Base-by-base conservation (phyloP, 2,113 vertebrate genomes). In the Formicarius rufipectus region DNA sequence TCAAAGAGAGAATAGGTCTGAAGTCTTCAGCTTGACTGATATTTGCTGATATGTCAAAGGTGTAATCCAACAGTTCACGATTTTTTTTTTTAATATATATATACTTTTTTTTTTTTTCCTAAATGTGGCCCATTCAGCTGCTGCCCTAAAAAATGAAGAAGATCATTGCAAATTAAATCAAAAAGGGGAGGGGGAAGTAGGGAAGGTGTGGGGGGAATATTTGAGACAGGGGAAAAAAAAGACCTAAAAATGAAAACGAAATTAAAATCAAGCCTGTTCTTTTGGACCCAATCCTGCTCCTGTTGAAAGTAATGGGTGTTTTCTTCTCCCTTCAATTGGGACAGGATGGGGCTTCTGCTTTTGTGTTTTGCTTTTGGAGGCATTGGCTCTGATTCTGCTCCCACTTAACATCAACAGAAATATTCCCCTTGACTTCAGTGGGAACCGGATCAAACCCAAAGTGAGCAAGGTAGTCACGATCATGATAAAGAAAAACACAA, bases 101-200 rank as follows among this genome's bases (percentile, higher is more conserved):
- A 98, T 97, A 96, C 88, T 97, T 98, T 97, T 97, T 98, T 72
- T 97, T 98, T 73, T 96, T 96, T 96, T 91, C 76, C 95, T 98
- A 98, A 98, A 98, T 98, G 98, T 98, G 98, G 98, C 98, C 98
- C 98, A 98, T 98, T 99, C 98, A 99, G 97, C 98, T 98, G 98
- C 98, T 98, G 98, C 98, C 98, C 98, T 98, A 98, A 98, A 95
- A 97, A 99, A 99, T 97, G 98, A 98, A 97, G 97, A 97, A 97
- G 96, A 98, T 96, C 95, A 69, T 96, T 92, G 95, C 94, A 96
- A 96, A 97, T 98, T 98, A 98, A 98, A 97, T 95, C 90, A 97
- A 96, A 96, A 96, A 95, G 64, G 69, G 83, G 39, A 84, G 59
- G n/a, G 55, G 45, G 55, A 93, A 83, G 50, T 50, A 75, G 82